Conservation (phyloP, 2,888 invertebrate genomes). For the Meloe dianella region DNA sequence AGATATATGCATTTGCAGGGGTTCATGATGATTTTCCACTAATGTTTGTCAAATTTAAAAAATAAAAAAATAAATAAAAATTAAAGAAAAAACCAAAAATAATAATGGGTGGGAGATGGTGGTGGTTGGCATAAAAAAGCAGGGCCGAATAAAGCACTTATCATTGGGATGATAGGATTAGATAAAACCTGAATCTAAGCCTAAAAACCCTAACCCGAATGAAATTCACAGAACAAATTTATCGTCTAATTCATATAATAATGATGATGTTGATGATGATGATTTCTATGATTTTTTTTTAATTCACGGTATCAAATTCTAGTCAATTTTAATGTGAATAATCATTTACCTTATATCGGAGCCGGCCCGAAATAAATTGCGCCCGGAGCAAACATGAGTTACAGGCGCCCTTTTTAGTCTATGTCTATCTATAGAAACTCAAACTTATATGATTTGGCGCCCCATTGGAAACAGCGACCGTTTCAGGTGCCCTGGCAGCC, state of each 20-base stretch:
- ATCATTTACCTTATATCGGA: background rate
- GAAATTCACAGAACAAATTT: background rate
- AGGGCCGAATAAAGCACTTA: background rate
- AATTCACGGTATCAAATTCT: background rate
- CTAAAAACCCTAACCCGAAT: constrained; percentile 5
- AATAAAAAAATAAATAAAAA: background rate
- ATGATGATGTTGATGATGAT: too few species aligned
- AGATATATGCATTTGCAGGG: constrained; percentile 52
- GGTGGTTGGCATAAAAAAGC: background rate
- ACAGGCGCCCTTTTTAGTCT: too few species aligned
- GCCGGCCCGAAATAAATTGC: too few species aligned
- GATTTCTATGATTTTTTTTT: background rate
- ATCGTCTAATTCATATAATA: background rate
- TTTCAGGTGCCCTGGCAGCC: too few species aligned
- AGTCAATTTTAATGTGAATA: background rate
- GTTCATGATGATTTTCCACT: constrained; percentile 29
- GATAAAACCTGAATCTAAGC: constrained; percentile 6
- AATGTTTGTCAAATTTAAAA: background rate
- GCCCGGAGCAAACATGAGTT: too few species aligned
- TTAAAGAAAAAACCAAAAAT: background rate
- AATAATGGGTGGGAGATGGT: background rate
- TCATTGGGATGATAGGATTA: constrained; percentile 7
- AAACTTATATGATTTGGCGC: too few species aligned
- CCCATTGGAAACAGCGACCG: too few species aligned
- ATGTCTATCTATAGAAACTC: too few species aligned